Evolutionary conservation across 2,888 invertebrate genomes (phyloP), one percentile per base, ranked within the genome.

Genomic region (Eupeodes luniger): DNA sequence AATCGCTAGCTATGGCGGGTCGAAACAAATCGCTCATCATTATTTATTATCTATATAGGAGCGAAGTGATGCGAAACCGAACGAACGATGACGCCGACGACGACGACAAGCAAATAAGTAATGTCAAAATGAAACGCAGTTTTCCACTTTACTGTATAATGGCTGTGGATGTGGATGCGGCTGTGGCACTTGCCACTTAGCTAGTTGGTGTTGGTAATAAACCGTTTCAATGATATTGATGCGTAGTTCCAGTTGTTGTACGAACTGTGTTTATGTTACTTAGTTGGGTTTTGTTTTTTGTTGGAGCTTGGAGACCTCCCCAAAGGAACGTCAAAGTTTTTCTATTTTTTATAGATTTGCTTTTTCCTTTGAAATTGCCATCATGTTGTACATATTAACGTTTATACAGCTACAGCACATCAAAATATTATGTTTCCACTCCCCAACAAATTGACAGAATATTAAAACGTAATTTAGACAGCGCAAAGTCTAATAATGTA

Each of bases 361-460:
- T 64, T 16, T 77, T 83, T 51, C 70, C 44, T 57, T 53, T 47
- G 40, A 82, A 80, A 84, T 67, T 80, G 55, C 44, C 57, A 51
- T 67, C 51, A 53, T 67, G 70, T 69, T 79, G 67, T 49, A n/a
- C 51, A 36, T 19, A 51, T 27, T 74, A 75, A 61, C 47, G 44
- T 40, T 40, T 11, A 16, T 12, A 59, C 5, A n/a, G 27, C 27
- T 27, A 40, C 40, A 40, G 40, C n/a, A 14, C n/a, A 10, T 16
- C 61, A 16, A 9, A 40, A 62, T n/a, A 61, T 40, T 62, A 10
- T 62, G 40, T 57, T 53, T 77, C 78, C 79, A 79, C 83, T 86
- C 86, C 85, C 64, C 62, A 75, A 82, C 74, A 86, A 86, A 83
- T 86, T 83, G 85, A 86, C 83, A 83, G 79, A 83, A 86, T 86